Conservation (phyloP, 2,888 invertebrate species). For the Plebejus melissa region DNA sequence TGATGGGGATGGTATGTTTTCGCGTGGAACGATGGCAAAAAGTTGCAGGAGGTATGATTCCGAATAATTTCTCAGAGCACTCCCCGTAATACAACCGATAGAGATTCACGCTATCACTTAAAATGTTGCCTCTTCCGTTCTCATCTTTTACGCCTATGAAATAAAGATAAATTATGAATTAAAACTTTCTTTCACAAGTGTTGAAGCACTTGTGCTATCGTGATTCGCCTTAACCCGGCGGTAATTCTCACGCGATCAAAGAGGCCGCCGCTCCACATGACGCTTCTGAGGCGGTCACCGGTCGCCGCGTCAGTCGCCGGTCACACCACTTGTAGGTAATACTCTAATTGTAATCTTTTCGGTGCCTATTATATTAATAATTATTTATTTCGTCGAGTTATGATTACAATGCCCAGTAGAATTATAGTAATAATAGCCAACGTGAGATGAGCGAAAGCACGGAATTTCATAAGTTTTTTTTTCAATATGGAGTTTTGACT, state of each 20-base stretch:
- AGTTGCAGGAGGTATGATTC: too few relatives aligned
- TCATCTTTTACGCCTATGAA: not conserved
- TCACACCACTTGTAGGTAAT: not conserved
- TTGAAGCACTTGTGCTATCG: not conserved
- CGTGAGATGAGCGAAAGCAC: not conserved
- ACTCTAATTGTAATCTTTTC: not conserved
- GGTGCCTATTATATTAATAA: not conserved
- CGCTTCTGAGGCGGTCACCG: constrained; percentile 8
- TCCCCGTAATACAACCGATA: too few relatives aligned
- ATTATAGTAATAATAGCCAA: not conserved
- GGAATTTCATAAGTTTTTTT: not conserved
- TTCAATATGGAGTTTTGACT: not conserved
- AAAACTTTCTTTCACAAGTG: not conserved
- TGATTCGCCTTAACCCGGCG: constrained; percentile 30
- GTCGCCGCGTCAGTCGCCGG: not conserved
- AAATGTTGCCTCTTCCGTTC: too few relatives aligned
- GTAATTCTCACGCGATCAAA: constrained; percentile 33
- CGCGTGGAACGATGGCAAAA: too few relatives aligned
- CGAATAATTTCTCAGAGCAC: too few relatives aligned
- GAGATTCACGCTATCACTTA: too few relatives aligned
- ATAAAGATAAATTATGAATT: not conserved
- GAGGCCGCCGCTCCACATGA: constrained; percentile 29
- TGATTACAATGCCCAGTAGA: not conserved
- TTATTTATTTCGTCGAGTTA: not conserved
- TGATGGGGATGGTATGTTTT: too few relatives aligned